These are phyloP conservation scores for Xanthorhoe designata DNA, from an alignment of 2,888 invertebrate species.

Conservation along the genomic window DNA sequence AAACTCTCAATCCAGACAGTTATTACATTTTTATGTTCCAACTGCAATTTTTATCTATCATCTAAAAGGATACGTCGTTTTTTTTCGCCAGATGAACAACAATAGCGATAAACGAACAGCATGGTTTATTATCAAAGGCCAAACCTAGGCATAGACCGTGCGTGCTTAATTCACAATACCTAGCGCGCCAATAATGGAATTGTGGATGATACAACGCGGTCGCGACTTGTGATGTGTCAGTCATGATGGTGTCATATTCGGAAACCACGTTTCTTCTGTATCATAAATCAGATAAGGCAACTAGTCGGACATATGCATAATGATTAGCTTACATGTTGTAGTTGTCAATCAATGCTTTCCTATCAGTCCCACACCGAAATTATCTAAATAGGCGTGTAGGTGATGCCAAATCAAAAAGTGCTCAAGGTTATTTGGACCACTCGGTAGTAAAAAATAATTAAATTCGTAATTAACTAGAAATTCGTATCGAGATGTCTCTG, in stretches of 20 bases:
- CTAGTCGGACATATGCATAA: constrained; percentile 69
- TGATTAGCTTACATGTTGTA: constrained; percentile 68
- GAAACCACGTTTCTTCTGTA: constrained; percentile 62
- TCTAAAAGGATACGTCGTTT: constrained; percentile 52
- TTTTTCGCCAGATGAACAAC: constrained; percentile 59
- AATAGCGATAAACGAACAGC: constrained; percentile 70
- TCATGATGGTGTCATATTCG: constrained; percentile 68
- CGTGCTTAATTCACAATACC: constrained; percentile 61
- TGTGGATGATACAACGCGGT: constrained; percentile 54
- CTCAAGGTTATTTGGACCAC: constrained; percentile 60
- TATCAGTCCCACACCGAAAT: constrained; percentile 57
- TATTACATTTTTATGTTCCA: constrained; percentile 53
- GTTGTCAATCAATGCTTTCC: constrained; percentile 73
- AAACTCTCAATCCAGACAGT: constrained; percentile 51
- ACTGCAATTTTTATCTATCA: constrained; percentile 58
- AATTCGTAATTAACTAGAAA: constrained; percentile 76
- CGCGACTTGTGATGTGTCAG: constrained; percentile 64
- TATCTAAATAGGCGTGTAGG: constrained; percentile 56
- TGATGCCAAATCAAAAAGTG: constrained; percentile 54
- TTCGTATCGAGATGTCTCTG: constrained; percentile 68
- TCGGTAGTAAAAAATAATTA: constrained; percentile 59
- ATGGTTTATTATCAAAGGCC: constrained; percentile 61
- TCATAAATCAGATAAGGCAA: constrained; percentile 69
- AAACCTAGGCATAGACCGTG: constrained; percentile 64
- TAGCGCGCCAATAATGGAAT: constrained; percentile 62